Conservation (phyloP, 2,888 invertebrate species). For the Beris chalybata region DNA sequence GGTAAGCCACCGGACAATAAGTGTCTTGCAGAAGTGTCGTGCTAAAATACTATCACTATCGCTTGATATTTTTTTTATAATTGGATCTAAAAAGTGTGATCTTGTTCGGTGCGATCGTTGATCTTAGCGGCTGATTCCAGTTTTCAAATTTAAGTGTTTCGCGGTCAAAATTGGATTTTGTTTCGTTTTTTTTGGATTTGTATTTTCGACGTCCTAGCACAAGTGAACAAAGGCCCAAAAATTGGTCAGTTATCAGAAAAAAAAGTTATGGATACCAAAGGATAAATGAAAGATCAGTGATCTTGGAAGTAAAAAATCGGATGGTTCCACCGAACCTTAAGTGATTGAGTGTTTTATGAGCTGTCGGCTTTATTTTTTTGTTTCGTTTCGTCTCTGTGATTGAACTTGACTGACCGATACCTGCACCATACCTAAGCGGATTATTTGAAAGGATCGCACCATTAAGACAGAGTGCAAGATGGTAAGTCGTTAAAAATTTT, state of each 20-base stretch:
- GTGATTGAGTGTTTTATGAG: constrained; percentile 19
- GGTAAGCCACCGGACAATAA: constrained; percentile 3
- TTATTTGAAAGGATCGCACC: constrained; percentile 31
- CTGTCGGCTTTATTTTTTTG: background rate
- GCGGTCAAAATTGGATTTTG: too few relatives aligned
- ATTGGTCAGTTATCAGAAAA: too few relatives aligned
- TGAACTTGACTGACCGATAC: background rate
- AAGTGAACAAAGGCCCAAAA: too few relatives aligned
- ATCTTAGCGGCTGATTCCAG: too few relatives aligned
- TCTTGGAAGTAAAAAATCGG: constrained; percentile 3
- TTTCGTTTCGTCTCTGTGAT: constrained; percentile 21
- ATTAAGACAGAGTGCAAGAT: constrained; percentile 23
- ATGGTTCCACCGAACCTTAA: constrained; percentile 10
- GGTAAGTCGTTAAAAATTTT: constrained; percentile 18
- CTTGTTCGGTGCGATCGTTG: too few relatives aligned
- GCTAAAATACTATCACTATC: constrained; percentile 30
- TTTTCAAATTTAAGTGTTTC: too few relatives aligned
- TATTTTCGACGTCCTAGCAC: too few relatives aligned
- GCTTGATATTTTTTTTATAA: background rate
- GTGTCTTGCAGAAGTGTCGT: constrained; percentile 27
- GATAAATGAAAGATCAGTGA: constrained; percentile 5
- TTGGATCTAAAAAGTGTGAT: too few relatives aligned
- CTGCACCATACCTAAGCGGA: constrained; percentile 20
- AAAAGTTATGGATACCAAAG: too few relatives aligned
- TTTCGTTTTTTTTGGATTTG: too few relatives aligned